phyloP scores from a whole-genome alignment of 2,113 vertebrate species.

The Dolichallabes microphthalmus region DNA sequence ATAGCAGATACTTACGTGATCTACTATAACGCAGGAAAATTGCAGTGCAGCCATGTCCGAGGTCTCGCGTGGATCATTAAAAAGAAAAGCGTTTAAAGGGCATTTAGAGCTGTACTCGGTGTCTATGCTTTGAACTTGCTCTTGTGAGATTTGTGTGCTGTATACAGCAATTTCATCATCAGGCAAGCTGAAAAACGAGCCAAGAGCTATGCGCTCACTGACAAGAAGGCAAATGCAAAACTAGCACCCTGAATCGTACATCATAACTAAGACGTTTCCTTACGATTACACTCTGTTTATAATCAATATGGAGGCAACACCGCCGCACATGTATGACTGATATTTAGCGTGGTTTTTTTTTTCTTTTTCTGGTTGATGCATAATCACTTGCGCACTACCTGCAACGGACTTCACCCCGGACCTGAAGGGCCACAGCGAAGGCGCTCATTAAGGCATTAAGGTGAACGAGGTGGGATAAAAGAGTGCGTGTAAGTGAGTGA shows the following conservation, averaged over 20 bases:
- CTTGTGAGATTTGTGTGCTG: slow-evolving; percentile 50
- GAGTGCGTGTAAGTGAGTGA: background rate
- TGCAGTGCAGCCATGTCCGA: background rate
- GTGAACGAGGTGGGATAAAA: background rate
- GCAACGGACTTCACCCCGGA: slow-evolving; percentile 24
- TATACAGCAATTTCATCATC: slow-evolving; percentile 49
- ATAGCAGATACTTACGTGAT: background rate
- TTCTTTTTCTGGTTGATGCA: background rate
- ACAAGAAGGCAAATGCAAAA: slow-evolving; percentile 33
- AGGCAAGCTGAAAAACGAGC: slow-evolving; percentile 41
- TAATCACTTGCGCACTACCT: slow-evolving; percentile 36
- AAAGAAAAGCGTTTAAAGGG: slow-evolving; percentile 23
- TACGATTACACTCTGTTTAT: slow-evolving; percentile 42
- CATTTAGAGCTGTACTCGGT: slow-evolving; percentile 51
- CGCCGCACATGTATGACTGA: slow-evolving; percentile 31
- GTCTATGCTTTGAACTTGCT: slow-evolving; percentile 61
- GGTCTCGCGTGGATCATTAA: slow-evolving; percentile 43
- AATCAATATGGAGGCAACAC: slow-evolving; percentile 41
- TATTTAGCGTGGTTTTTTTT: background rate
- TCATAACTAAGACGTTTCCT: slow-evolving; percentile 46
- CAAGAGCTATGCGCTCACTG: slow-evolving; percentile 21
- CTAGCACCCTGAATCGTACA: slow-evolving; percentile 38
- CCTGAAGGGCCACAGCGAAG: slow-evolving; percentile 47
- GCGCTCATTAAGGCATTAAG: slow-evolving; percentile 47
- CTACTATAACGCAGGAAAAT: background rate